Conservation (phyloP, 2,888 invertebrate genomes). For the Clostera curtula region DNA sequence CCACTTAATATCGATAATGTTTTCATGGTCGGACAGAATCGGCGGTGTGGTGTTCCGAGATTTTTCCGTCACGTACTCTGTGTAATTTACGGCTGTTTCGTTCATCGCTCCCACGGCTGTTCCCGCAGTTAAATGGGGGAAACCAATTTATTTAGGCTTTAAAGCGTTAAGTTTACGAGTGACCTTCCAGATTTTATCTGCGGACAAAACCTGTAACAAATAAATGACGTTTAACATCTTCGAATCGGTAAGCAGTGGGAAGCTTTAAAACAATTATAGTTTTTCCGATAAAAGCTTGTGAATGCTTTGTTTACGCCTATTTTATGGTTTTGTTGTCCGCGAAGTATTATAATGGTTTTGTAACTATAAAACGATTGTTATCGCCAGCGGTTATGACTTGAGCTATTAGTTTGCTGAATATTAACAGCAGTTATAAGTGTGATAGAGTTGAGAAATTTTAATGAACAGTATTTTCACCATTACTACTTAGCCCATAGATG, state of each 20-base stretch:
- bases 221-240: constrained; percentile 37
- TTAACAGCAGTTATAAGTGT: too few relatives aligned
- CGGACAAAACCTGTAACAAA: constrained; percentile 58
- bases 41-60: constrained; percentile 33
- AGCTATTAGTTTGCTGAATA: too few relatives aligned
- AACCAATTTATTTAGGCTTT: constrained; percentile 41
- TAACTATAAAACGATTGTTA: not conserved
- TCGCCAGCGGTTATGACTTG: not conserved
- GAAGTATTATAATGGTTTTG: not conserved
- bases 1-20: constrained; percentile 78
- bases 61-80: constrained; percentile 33
- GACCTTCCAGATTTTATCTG: constrained; percentile 37
- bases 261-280: constrained; percentile 13
- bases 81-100: constrained; percentile 39
- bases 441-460: too few relatives aligned
- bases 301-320: constrained; percentile 6
- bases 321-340: constrained; percentile 3
- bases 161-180: constrained; percentile 47
- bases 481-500: too few relatives aligned
- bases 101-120: constrained; percentile 46
- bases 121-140: constrained; percentile 33
- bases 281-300: constrained; percentile 10
- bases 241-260: constrained; percentile 17
- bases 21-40: constrained; percentile 43
- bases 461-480: too few relatives aligned